Evolutionary conservation across 2,797 vertebrate species (phyloP).

Genomic region (Coracias cyanogaster): DNA sequence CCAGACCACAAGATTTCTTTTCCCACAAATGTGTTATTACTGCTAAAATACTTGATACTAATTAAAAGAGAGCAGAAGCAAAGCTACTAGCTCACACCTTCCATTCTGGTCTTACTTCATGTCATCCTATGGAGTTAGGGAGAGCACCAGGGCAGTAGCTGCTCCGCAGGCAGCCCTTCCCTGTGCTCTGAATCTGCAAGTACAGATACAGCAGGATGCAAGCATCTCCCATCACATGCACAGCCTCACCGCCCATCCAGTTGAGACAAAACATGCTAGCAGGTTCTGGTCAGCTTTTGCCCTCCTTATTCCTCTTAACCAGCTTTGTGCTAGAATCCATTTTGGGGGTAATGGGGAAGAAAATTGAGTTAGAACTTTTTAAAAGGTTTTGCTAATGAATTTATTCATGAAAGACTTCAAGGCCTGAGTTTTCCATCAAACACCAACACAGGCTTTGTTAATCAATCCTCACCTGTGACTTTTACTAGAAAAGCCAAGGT

Average conservation of each 20-base stretch:
- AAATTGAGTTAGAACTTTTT: constrained; percentile 60
- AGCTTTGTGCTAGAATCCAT: constrained; percentile 28
- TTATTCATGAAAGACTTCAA: constrained; percentile 55
- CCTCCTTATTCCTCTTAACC: constrained; percentile 21
- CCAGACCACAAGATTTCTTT: not conserved
- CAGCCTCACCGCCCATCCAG: not conserved
- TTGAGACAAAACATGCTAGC: not conserved
- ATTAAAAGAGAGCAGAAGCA: not conserved
- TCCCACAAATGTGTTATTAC: not conserved
- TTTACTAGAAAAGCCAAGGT: not conserved
- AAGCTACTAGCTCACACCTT: not conserved
- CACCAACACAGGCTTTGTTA: constrained; percentile 22
- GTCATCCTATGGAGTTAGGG: not conserved
- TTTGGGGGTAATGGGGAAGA: constrained; percentile 51
- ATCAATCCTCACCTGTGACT: constrained; percentile 12
- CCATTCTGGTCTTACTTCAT: not conserved
- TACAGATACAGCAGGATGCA: not conserved
- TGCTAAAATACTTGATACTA: not conserved
- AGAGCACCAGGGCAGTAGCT: not conserved
- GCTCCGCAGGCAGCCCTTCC: not conserved
- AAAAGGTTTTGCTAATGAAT: constrained; percentile 55
- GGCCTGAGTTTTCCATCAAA: constrained; percentile 40
- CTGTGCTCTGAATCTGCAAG: not conserved
- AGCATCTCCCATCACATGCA: not conserved
- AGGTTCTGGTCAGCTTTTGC: constrained; percentile 17